Percentiles rank a stretch among this genome's conserved stretches.
phyloP scores from a whole-genome alignment of 2,888 invertebrate species.

The Suillia variegata region DNA sequence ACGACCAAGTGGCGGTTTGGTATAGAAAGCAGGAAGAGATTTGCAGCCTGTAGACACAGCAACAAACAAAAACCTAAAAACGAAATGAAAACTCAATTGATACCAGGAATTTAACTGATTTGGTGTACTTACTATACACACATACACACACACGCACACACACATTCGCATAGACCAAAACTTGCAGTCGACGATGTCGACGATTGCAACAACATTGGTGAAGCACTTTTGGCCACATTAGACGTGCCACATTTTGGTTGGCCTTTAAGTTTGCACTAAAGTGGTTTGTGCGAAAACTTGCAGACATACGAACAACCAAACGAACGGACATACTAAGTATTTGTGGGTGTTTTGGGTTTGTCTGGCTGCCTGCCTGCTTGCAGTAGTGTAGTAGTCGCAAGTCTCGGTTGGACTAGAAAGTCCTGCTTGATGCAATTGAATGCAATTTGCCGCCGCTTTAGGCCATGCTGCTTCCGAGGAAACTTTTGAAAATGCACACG shows the following conservation, averaged over 20 bases:
- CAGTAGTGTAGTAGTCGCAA: no score
- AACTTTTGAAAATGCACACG: neutral
- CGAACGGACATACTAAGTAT: no score
- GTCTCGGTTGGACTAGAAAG: neutral
- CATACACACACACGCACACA: conserved; percentile 16
- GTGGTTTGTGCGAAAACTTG: neutral
- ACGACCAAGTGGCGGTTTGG: neutral
- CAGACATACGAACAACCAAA: neutral
- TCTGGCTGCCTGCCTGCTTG: neutral
- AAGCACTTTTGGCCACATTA: conserved; percentile 8
- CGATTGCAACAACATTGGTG: neutral
- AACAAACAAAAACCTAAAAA: conserved; percentile 23
- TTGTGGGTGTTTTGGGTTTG: no score
- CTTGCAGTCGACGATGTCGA: conserved; percentile 14
- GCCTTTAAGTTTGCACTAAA: conserved; percentile 32
- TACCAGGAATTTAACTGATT: conserved; percentile 38
- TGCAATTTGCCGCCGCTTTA: neutral
- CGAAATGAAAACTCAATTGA: conserved; percentile 41
- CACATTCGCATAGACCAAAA: conserved; percentile 31
- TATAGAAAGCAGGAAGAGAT: neutral
- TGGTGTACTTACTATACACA: conserved; percentile 23
- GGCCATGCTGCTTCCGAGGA: neutral
- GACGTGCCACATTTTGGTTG: conserved; percentile 33
- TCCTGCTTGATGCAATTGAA: neutral
- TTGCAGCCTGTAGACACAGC: neutral